These are phyloP conservation scores for Capitulum mitella DNA, from an alignment of 2,888 invertebrate genomes.

Conservation along the genomic window DNA sequence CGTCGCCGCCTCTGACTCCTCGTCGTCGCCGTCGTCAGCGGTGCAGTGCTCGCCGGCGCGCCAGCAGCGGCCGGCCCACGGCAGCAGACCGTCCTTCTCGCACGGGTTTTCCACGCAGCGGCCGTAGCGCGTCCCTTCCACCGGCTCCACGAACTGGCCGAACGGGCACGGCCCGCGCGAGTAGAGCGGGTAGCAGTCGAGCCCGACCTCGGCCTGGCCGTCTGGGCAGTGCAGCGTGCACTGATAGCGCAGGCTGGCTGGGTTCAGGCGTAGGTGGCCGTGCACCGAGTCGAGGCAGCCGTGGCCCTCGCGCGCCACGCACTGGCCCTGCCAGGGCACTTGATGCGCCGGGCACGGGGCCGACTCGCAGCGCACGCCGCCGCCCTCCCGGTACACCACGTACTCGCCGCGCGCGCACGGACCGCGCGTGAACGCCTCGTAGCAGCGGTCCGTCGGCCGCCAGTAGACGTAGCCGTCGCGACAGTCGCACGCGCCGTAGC, in stretches of 20 bases:
- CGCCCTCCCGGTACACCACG: background rate
- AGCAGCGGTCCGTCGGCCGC: background rate
- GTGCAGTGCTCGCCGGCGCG: background rate
- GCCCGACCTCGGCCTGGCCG: background rate
- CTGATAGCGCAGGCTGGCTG: background rate
- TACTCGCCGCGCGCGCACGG: background rate
- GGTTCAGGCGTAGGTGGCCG: background rate
- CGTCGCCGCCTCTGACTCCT: background rate
- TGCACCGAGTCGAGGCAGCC: constrained; percentile 11
- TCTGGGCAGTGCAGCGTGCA: constrained; percentile 4
- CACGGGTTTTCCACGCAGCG: background rate
- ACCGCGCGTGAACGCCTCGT: background rate
- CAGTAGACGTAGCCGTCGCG: constrained; percentile 6
- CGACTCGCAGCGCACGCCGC: background rate
- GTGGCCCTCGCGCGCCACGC: background rate
- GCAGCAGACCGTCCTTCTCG: background rate
- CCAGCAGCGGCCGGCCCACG: background rate
- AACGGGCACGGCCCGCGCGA: background rate
- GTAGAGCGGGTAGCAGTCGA: background rate
- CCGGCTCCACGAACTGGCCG: constrained; percentile 2
- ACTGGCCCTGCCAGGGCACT: background rate
- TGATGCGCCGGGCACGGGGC: background rate
- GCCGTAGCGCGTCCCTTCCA: background rate
- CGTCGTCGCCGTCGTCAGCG: background rate
- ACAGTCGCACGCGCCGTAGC: background rate